Conservation (phyloP, 2,888 invertebrate species). For the Chromoteleia sp. region DNA sequence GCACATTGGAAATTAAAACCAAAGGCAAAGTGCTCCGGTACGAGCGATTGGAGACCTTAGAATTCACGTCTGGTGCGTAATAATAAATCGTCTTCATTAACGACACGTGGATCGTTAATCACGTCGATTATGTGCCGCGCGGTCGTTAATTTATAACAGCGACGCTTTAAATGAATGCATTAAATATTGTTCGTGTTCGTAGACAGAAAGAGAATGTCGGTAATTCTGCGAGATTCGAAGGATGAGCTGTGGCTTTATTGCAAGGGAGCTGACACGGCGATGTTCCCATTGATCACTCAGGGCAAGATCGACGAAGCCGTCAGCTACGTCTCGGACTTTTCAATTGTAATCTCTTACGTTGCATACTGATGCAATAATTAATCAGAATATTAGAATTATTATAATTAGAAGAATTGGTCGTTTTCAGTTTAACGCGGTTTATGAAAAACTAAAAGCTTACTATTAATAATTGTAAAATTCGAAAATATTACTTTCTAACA, state of each 20-base stretch:
- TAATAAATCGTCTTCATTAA: constrained; percentile 22
- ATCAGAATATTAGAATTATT: too few species aligned
- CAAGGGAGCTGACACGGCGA: constrained; percentile 93
- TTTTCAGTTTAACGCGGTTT: too few species aligned
- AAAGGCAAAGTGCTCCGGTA: constrained; percentile 85
- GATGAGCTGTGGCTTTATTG: constrained; percentile 90
- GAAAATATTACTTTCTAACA: too few species aligned
- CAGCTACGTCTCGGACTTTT: constrained; percentile 86
- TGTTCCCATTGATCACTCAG: constrained; percentile 87
- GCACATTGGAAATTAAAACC: constrained; percentile 84
- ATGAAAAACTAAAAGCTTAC: too few species aligned
- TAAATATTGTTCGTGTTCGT: constrained; percentile 59
- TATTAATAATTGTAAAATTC: too few species aligned
- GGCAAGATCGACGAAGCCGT: constrained; percentile 83
- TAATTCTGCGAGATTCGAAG: constrained; percentile 90
- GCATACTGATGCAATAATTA: too few species aligned
- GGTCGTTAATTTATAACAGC: background rate
- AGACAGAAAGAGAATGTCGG: constrained; percentile 96
- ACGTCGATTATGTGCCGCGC: background rate
- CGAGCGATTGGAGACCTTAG: constrained; percentile 91
- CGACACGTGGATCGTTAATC: constrained; percentile 20
- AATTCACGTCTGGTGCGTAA: constrained; percentile 90
- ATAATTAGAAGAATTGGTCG: too few species aligned
- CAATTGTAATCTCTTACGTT: constrained; percentile 84
- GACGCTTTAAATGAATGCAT: constrained; percentile 31